Evolutionary conservation across 2,113 vertebrate genomes (phyloP).

Genomic region (Bambusicola thoracicus): DNA sequence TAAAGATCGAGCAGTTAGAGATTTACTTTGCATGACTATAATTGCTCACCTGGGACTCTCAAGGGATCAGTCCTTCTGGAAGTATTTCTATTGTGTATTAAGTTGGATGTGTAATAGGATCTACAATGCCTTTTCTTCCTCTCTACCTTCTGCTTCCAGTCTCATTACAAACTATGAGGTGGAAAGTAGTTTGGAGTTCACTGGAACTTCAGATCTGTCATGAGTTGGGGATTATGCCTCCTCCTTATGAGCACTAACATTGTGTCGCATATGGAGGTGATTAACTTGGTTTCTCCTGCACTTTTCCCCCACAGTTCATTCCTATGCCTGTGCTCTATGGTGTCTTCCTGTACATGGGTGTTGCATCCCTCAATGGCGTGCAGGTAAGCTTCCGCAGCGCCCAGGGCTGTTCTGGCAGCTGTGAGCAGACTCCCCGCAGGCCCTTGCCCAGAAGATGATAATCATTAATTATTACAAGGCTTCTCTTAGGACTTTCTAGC

Average conservation of each 20-base stretch:
- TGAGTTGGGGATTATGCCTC: fast-evolving
- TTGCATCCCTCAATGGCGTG: slow-evolving; percentile 84
- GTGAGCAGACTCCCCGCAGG: background rate
- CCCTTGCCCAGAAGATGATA: background rate
- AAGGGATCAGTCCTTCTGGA: background rate
- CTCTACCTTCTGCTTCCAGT: background rate
- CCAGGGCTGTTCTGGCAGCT: background rate
- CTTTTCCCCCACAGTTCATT: slow-evolving; percentile 76
- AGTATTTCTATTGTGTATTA: background rate
- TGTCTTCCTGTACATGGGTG: slow-evolving; percentile 87
- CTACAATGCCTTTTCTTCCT: background rate
- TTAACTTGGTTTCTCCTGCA: background rate
- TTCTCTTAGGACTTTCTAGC: background rate
- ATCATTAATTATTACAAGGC: background rate
- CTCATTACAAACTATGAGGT: background rate
- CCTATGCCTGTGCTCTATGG: slow-evolving; percentile 87
- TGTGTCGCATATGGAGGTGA: fast-evolving
- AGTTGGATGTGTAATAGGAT: background rate
- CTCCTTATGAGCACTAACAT: fast-evolving
- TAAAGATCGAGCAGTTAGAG: fast-evolving
- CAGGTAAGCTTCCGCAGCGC: slow-evolving; percentile 74
- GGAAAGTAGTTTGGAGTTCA: background rate
- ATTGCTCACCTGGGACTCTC: fast-evolving
- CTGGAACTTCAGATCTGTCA: fast-evolving
- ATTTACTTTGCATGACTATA: background rate